These are phyloP conservation scores for Zosterops japonicus DNA, from an alignment of 2,113 vertebrate species.

Conservation along the genomic window DNA sequence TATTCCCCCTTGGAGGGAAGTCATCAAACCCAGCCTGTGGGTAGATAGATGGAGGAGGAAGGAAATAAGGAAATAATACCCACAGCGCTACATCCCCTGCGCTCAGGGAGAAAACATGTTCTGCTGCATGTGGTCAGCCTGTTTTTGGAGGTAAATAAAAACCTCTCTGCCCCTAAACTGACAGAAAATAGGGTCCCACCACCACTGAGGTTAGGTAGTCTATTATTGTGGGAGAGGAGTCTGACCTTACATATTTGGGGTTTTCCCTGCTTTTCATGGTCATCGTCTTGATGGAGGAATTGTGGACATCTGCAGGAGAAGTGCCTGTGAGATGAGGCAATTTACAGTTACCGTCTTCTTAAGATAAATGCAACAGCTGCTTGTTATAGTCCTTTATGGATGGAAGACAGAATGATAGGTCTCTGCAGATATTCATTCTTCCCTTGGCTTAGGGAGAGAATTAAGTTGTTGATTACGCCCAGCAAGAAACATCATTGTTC, in stretches of 20 bases:
- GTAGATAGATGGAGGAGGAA: background rate
- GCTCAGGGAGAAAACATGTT: background rate
- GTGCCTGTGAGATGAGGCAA: slow-evolving; percentile 59
- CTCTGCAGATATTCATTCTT: slow-evolving; percentile 48
- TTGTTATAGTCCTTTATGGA: slow-evolving; percentile 61
- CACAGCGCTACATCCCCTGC: background rate
- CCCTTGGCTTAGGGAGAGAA: slow-evolving; percentile 53
- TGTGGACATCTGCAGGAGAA: slow-evolving; percentile 62
- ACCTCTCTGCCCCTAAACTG: background rate
- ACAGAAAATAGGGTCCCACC: background rate
- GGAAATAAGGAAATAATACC: background rate
- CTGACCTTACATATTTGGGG: background rate
- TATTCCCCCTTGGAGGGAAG: background rate
- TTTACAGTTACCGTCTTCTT: slow-evolving; percentile 64
- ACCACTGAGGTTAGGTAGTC: background rate
- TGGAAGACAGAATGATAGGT: slow-evolving; percentile 61
- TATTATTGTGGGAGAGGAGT: background rate
- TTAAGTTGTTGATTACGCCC: slow-evolving; percentile 57
- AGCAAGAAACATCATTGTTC: slow-evolving; percentile 57
- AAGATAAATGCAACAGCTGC: slow-evolving; percentile 70
- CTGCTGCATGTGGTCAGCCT: background rate
- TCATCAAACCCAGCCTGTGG: background rate
- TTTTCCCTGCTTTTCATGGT: slow-evolving; percentile 39
- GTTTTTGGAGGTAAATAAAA: background rate
- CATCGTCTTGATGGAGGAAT: background rate